These are phyloP conservation scores for Drosophila macrospina DNA, from an alignment of 2,888 invertebrate genomes.

Conservation along the genomic window DNA sequence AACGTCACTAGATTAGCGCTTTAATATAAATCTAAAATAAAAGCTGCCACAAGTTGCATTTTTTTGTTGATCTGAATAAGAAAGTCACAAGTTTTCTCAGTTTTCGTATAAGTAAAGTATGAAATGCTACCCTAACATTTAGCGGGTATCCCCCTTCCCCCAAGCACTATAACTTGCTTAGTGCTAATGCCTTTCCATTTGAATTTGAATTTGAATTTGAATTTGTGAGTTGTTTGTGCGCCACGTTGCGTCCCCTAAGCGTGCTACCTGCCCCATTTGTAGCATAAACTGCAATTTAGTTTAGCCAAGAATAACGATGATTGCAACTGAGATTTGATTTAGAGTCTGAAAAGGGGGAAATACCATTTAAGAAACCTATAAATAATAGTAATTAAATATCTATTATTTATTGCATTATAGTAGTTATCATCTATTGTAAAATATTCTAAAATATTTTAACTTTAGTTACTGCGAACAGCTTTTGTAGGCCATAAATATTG, in stretches of 20 bases:
- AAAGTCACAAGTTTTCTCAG: slow-evolving; percentile 1
- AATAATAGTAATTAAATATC: too few relatives aligned
- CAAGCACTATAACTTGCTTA: not conserved
- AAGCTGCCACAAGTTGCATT: slow-evolving; percentile 10
- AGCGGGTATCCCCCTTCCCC: not conserved
- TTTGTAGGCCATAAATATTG: too few relatives aligned
- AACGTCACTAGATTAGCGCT: slow-evolving; percentile 57
- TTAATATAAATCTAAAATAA: slow-evolving; percentile 16
- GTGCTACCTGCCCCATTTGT: not conserved
- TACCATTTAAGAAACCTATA: not conserved
- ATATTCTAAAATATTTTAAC: too few relatives aligned
- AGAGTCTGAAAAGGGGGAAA: not conserved
- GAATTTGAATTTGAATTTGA: slow-evolving; percentile 16
- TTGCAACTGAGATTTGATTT: not conserved
- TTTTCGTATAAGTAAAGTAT: not conserved
- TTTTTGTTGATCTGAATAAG: not conserved
- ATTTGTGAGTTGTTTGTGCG: not conserved
- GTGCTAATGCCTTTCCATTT: slow-evolving; percentile 2
- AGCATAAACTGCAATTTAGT: slow-evolving; percentile 2
- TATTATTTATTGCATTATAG: too few relatives aligned
- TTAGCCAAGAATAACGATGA: not conserved
- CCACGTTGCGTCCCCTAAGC: too few relatives aligned
- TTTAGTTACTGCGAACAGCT: too few relatives aligned
- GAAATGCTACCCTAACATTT: not conserved
- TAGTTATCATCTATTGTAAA: too few relatives aligned